Percentiles rank a stretch among this genome's conserved stretches.
Conservation (phyloP, 1,140 invertebrate species). For the Dendrolimus kikuchii region DNA sequence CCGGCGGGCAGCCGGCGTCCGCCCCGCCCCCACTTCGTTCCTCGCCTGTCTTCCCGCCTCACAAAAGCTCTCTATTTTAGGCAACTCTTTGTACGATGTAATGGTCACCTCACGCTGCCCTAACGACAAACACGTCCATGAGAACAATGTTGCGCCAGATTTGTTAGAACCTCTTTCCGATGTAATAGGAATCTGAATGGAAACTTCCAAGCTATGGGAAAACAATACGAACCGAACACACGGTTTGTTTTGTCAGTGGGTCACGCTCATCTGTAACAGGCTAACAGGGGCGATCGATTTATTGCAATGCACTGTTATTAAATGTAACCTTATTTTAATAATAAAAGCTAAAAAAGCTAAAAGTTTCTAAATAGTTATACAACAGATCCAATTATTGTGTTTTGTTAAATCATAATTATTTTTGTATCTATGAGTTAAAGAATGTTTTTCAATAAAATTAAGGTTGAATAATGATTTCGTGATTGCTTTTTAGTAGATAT, state of each 20-base stretch:
- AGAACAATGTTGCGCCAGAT: conserved; percentile 63
- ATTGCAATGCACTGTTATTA: no score
- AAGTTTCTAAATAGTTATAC: no score
- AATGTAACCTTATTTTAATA: no score
- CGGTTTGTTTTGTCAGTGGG: conserved; percentile 52
- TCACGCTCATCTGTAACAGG: conserved; percentile 27
- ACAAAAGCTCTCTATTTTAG: conserved; percentile 71
- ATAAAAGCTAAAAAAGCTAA: no score
- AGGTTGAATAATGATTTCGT: no score
- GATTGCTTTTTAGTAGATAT: no score
- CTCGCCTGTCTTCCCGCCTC: conserved; percentile 52
- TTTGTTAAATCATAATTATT: no score
- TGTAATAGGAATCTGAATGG: conserved; percentile 69
- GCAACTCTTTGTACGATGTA: conserved; percentile 69
- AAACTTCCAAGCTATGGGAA: conserved; percentile 54
- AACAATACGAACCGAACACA: conserved; percentile 46
- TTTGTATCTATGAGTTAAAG: no score
- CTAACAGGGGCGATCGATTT: no score
- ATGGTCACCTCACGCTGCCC: conserved; percentile 69
- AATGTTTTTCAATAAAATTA: no score
- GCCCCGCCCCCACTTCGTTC: conserved; percentile 58
- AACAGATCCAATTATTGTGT: no score
- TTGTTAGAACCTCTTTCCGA: conserved; percentile 57
- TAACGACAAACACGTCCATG: conserved; percentile 68
- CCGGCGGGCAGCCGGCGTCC: conserved; percentile 52